Conservation (phyloP, 2,888 invertebrate genomes). For the Limnephilus marmoratus region DNA sequence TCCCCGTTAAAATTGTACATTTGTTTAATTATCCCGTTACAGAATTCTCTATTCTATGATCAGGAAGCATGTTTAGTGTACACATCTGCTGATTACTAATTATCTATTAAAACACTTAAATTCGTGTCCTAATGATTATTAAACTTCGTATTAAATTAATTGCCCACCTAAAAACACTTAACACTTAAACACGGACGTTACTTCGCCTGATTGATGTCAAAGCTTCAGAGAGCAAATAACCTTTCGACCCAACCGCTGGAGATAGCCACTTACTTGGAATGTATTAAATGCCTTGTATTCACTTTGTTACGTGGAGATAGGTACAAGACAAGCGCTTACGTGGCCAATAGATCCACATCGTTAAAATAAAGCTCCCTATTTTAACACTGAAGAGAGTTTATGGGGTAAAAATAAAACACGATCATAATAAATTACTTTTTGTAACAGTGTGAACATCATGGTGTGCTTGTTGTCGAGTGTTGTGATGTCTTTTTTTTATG, state of each 20-base stretch:
- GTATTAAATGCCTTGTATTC: constrained; percentile 12
- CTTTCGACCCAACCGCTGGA: background rate
- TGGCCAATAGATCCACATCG: constrained; percentile 10
- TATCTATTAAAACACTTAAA: background rate
- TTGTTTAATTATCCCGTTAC: too few species aligned
- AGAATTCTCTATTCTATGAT: background rate
- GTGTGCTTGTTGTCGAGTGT: too few species aligned
- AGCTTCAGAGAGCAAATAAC: background rate
- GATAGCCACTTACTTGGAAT: background rate
- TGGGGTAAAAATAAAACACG: background rate
- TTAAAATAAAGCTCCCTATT: constrained; percentile 26
- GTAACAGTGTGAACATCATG: too few species aligned
- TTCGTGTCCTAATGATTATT: background rate
- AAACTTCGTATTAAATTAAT: background rate
- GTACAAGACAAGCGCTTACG: constrained; percentile 10
- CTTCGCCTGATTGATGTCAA: background rate
- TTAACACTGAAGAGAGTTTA: background rate
- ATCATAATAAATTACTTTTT: too few species aligned
- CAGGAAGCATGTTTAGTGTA: background rate
- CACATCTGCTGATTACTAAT: background rate
- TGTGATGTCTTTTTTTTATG: too few species aligned
- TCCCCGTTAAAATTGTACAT: too few species aligned
- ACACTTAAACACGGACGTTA: background rate
- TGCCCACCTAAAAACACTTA: background rate
- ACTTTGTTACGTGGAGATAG: constrained; percentile 8